A percentile compares a stretch with the other conserved stretches of the same genome.
These are phyloP conservation scores for Syritta pipiens DNA, from an alignment of 2,888 invertebrate species.

Conservation along the genomic window DNA sequence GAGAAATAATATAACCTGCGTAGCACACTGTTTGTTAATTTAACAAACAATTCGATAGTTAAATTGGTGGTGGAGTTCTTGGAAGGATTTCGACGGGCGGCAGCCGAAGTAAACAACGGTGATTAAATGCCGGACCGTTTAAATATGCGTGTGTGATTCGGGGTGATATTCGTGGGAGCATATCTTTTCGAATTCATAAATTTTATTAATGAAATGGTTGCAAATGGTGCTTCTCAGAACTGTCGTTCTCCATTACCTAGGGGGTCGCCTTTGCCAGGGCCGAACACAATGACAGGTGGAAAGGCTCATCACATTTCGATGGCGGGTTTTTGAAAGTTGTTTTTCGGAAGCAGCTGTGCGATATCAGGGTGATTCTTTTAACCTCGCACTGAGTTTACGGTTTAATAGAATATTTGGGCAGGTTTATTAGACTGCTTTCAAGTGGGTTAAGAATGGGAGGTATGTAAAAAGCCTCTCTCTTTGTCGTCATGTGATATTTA, in stretches of 20 bases:
- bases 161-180: background rate
- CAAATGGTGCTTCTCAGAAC: conserved; percentile 6
- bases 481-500: no score
- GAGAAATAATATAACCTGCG: conserved; percentile 13
- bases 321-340: no score
- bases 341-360: no score
- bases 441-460: no score
- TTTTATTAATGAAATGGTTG: background rate
- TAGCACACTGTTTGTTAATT: conserved; percentile 21
- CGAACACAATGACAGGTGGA: no score
- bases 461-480: no score
- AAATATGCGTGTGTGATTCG: background rate
- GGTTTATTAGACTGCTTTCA: no score
- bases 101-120: conserved; percentile 19
- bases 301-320: no score
- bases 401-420: no score
- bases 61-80: conserved; percentile 24
- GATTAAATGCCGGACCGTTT: conserved; percentile 6
- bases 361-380: no score
- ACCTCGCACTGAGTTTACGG: no score
- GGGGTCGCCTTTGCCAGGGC: background rate
- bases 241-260: background rate
- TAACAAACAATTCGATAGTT: conserved; percentile 9
- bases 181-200: no score
- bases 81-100: conserved; percentile 5